Evolutionary conservation across 2,113 vertebrate species (phyloP).

Genomic region (Motacilla alba): DNA sequence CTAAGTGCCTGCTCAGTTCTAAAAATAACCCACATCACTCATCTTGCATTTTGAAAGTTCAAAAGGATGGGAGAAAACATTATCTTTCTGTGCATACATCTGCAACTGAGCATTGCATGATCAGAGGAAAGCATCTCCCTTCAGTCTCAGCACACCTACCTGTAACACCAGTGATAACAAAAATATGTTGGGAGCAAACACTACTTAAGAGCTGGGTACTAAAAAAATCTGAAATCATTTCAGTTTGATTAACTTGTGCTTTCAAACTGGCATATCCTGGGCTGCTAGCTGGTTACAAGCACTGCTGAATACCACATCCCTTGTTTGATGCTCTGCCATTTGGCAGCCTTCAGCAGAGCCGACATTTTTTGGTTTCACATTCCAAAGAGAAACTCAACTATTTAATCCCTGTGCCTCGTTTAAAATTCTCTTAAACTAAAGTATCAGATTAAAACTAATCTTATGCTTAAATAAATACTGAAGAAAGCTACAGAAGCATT

Average conservation of each 20-base stretch:
- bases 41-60: background rate
- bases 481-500: background rate
- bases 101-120: background rate
- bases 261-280: background rate
- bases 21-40: conserved; percentile 32
- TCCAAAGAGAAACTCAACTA: background rate
- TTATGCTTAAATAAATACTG: conserved; percentile 9
- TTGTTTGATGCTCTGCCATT: background rate
- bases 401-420: background rate
- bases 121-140: background rate
- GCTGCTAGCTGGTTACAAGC: background rate
- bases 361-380: conserved; percentile 12
- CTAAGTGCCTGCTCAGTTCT: background rate
- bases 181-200: background rate
- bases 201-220: background rate
- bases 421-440: conserved; percentile 19
- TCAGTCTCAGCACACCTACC: background rate
- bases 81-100: background rate
- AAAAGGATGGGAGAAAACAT: background rate
- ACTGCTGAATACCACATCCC: background rate
- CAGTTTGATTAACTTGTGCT: background rate
- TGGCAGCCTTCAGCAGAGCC: background rate
- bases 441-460: conserved; percentile 4
- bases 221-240: background rate
- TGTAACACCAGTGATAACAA: background rate